Evolutionary conservation across 2,797 vertebrate species (phyloP).

Genomic region (Anabacerthia variegaticeps): DNA sequence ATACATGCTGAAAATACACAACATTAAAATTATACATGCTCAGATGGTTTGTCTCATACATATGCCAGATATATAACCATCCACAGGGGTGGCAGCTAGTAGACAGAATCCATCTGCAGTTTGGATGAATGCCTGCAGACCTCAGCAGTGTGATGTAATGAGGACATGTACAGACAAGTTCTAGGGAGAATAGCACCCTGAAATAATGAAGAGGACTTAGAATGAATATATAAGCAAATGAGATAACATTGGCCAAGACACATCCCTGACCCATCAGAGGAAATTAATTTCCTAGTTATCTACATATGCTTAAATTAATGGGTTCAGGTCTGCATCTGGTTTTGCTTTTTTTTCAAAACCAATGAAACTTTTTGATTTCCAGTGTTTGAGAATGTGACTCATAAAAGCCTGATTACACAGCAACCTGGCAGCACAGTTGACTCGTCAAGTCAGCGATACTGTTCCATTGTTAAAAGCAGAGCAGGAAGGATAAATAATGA

Average conservation of each 20-base stretch:
- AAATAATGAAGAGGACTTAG: background rate
- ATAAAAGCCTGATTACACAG: background rate
- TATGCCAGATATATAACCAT: background rate
- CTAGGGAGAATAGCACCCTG: background rate
- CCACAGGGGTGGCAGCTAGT: background rate
- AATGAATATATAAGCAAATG: background rate
- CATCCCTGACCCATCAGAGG: background rate
- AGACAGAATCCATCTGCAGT: background rate
- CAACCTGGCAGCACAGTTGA: background rate
- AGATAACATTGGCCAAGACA: background rate
- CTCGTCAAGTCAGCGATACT: background rate
- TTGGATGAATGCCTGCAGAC: background rate
- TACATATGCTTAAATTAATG: background rate
- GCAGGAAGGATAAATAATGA: background rate
- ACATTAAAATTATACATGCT: background rate
- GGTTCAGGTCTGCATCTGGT: background rate
- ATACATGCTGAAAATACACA: background rate
- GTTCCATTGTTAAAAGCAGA: background rate
- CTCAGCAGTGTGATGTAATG: slow-evolving; percentile 1
- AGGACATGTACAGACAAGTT: background rate
- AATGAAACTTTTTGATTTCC: background rate
- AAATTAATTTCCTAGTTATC: background rate
- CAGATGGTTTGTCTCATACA: background rate
- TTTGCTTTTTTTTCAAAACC: background rate
- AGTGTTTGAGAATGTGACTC: background rate